phyloP scores from a whole-genome alignment of 1,140 invertebrate species.

The Eupristina koningsbergeri region DNA sequence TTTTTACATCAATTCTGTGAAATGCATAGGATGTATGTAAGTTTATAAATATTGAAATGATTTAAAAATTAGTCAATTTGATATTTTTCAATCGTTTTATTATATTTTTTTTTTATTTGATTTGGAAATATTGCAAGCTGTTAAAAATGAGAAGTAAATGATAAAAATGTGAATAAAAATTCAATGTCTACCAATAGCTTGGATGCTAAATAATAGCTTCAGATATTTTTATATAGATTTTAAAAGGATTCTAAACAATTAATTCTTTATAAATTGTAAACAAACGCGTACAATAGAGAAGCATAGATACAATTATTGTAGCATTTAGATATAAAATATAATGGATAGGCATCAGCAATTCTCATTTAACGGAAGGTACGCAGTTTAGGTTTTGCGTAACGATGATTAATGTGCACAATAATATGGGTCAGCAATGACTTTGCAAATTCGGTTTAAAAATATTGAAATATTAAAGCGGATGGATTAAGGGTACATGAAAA shows the following conservation, averaged over 20 bases:
- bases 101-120: too few species aligned
- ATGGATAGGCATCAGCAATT: not conserved
- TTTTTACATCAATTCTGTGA: too few species aligned
- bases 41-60: too few species aligned
- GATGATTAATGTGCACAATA: conserved; percentile 1
- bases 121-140: too few species aligned
- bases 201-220: not conserved
- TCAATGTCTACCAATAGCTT: too few species aligned
- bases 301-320: not conserved
- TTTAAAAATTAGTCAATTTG: too few species aligned
- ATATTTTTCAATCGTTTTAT: too few species aligned
- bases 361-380: not conserved
- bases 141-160: too few species aligned
- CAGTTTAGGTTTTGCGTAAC: not conserved
- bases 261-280: not conserved
- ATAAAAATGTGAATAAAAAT: too few species aligned
- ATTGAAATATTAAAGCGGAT: conserved; percentile 7
- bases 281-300: not conserved
- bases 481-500: not conserved
- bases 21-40: too few species aligned
- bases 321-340: not conserved
- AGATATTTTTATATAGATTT: not conserved
- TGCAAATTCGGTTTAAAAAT: not conserved
- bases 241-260: not conserved
- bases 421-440: not conserved